Evolutionary conservation across 53 echinoderm and acorn worm species (phyloP), one percentile per base, ranked within the genome.

Genomic region (Mesocentrotus franciscanus): DNA sequence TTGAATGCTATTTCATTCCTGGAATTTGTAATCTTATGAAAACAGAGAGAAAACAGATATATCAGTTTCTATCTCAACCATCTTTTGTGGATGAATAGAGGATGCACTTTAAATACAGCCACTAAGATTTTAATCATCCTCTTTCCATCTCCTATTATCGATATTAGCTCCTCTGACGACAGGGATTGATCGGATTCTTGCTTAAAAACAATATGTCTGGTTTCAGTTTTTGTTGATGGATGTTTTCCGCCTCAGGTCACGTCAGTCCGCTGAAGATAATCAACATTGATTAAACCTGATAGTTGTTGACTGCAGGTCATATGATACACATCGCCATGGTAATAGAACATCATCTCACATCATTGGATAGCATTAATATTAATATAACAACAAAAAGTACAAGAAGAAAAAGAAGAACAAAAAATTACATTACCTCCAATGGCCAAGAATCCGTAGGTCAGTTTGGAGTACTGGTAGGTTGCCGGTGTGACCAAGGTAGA

Each of bases 251-350:
- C 85, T 11, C 85, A 10, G 85, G 85, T 26, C 85, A 85, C 18
- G 58, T 56, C 18, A 57, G 57, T 85, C 83, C 14, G 83, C 58
- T 58, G 85, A 85, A 58, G 85, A 57, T 58, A 57, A 85, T 85
- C 85, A 85, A 85, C 85, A 58, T 85, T 85, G 85, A 85, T n/a
- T 57, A 87, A 87, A 58, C 29, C 34, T 87, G n/a, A 87, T 87
- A 26, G 56, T 16, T 57, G 29, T 87, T 87, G 87, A 58, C 58
- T 56, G 22, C 58, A 57, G 57, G 87, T 87, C n/a, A 57, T 56
- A 27, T 59, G 87, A 87, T 58, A 87, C 87, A 59, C 29, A 58
- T 87, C 12, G n/a, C 58, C 87, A 87, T 87, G 87, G 87, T 87
- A 42, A 87, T 58, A 4, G 34, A 87, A n/a, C 58, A 58, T 87